Conservation (phyloP, 1,140 invertebrate genomes). For the Pachyrhynchus sulphureomaculatus region DNA sequence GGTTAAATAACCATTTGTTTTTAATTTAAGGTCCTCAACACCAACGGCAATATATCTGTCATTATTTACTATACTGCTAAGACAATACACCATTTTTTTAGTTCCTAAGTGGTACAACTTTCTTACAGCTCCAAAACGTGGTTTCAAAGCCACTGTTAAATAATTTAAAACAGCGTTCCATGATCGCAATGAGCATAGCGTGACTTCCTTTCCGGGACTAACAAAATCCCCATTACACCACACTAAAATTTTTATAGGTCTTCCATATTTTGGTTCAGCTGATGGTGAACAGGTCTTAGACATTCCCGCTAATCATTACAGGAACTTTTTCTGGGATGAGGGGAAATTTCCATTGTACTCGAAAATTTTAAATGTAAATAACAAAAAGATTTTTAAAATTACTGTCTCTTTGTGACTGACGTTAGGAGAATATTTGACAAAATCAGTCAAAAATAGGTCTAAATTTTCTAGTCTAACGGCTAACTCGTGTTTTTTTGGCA, state of each 20-base stretch:
- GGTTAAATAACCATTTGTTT: not conserved
- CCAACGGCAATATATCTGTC: conserved; percentile 8
- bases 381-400: too few species aligned
- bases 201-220: not conserved
- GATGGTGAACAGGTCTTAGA: too few species aligned
- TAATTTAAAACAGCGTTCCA: conserved; percentile 2
- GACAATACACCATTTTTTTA: not conserved
- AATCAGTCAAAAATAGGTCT: too few species aligned
- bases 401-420: too few species aligned
- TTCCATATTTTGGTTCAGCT: not conserved
- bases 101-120: conserved; percentile 5
- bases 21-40: not conserved
- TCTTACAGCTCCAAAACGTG: conserved; percentile 1
- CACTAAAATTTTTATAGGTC: conserved; percentile 1
- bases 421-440: too few species aligned
- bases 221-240: conserved; percentile 5
- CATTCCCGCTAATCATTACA: too few species aligned
- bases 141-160: not conserved
- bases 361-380: too few species aligned
- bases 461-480: too few species aligned
- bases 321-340: too few species aligned
- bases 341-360: too few species aligned
- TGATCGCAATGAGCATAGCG: not conserved
- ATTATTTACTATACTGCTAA: not conserved
- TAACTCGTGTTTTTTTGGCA: too few species aligned